Percentiles rank a stretch among this genome's conserved stretches.
phyloP scores from a whole-genome alignment of 2,888 invertebrate species.

The Bursaphelenchus okinawaensis region DNA sequence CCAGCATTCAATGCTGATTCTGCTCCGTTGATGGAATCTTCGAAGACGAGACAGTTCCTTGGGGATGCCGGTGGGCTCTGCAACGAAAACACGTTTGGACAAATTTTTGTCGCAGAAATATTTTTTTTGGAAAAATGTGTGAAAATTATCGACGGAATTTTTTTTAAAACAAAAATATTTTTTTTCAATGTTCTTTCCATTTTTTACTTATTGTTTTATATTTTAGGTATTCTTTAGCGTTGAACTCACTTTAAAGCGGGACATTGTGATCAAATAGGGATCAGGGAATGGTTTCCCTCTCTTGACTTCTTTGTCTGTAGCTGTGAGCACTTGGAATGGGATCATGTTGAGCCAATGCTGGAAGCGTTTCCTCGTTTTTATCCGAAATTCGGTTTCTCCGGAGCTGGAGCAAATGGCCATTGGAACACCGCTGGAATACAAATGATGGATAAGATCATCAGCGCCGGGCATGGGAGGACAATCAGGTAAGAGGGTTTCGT shows the following conservation, averaged over 20 bases:
- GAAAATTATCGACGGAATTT: background rate
- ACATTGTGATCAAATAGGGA: constrained; percentile 69
- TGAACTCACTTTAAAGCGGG: constrained; percentile 33
- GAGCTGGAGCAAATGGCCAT: constrained; percentile 84
- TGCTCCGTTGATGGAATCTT: constrained; percentile 86
- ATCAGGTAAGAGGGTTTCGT: background rate
- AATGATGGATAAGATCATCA: constrained; percentile 71
- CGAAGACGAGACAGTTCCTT: constrained; percentile 60
- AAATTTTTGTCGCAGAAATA: no score
- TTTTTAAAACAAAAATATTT: background rate
- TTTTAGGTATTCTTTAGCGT: background rate
- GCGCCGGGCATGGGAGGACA: constrained; percentile 68
- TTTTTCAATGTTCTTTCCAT: background rate
- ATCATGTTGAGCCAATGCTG: constrained; percentile 11
- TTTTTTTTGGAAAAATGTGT: no score
- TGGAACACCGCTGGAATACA: constrained; percentile 70
- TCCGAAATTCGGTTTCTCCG: background rate
- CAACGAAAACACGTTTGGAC: background rate
- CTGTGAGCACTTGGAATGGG: constrained; percentile 66
- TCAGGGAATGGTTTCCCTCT: constrained; percentile 81
- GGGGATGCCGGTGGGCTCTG: constrained; percentile 28
- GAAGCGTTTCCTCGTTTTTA: constrained; percentile 1
- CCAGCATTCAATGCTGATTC: constrained; percentile 65
- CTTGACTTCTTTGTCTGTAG: constrained; percentile 76
- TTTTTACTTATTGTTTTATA: no score